Base-by-base conservation (phyloP, 2,888 invertebrate genomes). In the Trichopoda pennipes region DNA sequence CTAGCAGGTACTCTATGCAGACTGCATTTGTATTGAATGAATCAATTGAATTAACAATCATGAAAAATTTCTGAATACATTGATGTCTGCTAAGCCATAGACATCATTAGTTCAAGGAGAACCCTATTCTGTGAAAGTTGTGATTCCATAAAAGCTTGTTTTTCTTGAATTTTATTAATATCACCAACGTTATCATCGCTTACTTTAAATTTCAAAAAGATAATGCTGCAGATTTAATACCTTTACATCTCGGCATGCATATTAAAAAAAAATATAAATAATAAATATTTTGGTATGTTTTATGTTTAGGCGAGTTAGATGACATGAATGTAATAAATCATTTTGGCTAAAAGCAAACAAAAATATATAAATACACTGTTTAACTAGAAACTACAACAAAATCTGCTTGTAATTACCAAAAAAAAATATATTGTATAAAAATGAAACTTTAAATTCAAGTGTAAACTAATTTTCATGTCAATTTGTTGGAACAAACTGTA, bases 381-480 rank as follows among this genome's bases (percentile, higher is more conserved):
- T 51, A 70, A 75, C 74, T 68, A 60, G 63, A 81, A 58, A 81
- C 68, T 74, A 66, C 74, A 81, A 44, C 63, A 32, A 66, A 73
- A 70, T 69, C 78, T 61, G 64, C 81, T 78, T 81, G 78, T 81
- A 78, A 81, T 81, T 81, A 78, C 53, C 44, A 53, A 35, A 56
- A 55, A 75, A 32, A 61, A 58, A 51, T 14, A 88, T 87, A 28
- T 28, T 3, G 8, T 87, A 88, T 85, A 86, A 80, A 86, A 86
- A 85, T 85, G n/a, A 86, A 85, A 55, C 60, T 76, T 68, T 86
- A 80, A 86, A 87, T 89, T 87, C 88, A 88, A 89, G 89, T 89
- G 89, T 88, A 88, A 89, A 88, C 89, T 89, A 89, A 89, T 89
- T 89, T 89, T 86, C 89, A 87, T 88, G 88, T 88, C 89, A 89